Evolutionary conservation across 1,140 invertebrate species (phyloP), one percentile per base, ranked within the genome.

Genomic region (Drosophila ambigua): DNA sequence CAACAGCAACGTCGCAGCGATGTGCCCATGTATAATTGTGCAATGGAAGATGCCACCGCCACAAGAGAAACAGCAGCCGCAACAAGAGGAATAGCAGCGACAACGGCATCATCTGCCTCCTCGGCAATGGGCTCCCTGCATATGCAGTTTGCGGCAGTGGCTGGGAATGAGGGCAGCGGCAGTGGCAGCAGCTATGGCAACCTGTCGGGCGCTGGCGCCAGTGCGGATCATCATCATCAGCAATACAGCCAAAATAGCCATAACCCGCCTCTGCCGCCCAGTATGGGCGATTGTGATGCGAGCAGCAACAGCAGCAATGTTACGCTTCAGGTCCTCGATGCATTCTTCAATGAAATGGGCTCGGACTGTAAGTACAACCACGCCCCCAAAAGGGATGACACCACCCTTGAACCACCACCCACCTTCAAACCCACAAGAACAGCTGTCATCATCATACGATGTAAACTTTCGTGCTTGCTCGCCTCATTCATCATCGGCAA

Each of bases 81-180:
- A 59, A 57, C 53, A 67, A 49, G 50, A 43, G 58, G 69, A 55
- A 28, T 24, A 24, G 23, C 23, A 31, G 31, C 31, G 8, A 9
- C 31, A 9, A 9, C 13, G 52, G 43, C 35, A 13, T 39, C 35
- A 41, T 48, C 26, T 39, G 41, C 55, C 52, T 83, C 81, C 63
- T 68, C 75, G 49, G 67, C 80, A 55, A 79, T 90, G 50, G 82
- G 92, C 23, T 82, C 87, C 20, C 85, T 93, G 59, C 88, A 87
- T 77, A 92, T 92, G 88, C 77, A 91, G 64, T 84, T 92, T 72
- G 92, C 92, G 45, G 92, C 92, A 73, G 92, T 92, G 31, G 92
- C 92, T 31, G 92, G 92, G 65, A 79, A 41, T 63, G 5, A 58
- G 43, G 16, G 50, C 52, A 53, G 35, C 48, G 49, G 48, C 28